Conservation (phyloP, 2,888 invertebrate species). For the Callyntrura guangdongensis region DNA sequence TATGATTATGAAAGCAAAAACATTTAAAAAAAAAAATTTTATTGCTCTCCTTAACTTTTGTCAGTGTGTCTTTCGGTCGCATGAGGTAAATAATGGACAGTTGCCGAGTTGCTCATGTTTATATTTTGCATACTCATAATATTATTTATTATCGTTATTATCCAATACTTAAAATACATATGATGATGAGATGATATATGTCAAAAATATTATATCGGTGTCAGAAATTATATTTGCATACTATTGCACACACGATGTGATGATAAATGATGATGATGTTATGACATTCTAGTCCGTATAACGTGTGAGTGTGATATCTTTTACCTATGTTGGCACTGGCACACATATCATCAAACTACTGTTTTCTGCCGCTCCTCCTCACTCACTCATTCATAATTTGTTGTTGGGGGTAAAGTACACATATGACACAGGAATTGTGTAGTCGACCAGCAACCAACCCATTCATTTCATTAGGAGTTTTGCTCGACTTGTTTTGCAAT, state of each 20-base stretch:
- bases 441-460: background rate
- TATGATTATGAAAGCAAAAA: conserved; percentile 30
- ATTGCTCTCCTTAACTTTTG: background rate
- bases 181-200: background rate
- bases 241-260: background rate
- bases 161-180: background rate
- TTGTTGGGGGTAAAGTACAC: conserved; percentile 60
- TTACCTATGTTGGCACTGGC: background rate
- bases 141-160: background rate
- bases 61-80: too few species aligned
- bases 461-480: conserved; percentile 13
- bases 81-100: too few species aligned
- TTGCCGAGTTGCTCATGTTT: background rate
- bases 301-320: background rate
- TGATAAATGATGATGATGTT: background rate
- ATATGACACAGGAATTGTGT: background rate
- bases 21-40: background rate
- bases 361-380: background rate
- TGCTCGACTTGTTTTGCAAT: conserved; percentile 28
- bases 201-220: conserved; percentile 7
- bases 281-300: too few species aligned
- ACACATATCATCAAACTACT: conserved; percentile 1
- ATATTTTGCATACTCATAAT: background rate
- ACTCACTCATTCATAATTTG: conserved; percentile 61
- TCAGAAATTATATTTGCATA: conserved; percentile 37